phyloP scores from a whole-genome alignment of 2,797 vertebrate genomes.

The Trachurus trachurus region DNA sequence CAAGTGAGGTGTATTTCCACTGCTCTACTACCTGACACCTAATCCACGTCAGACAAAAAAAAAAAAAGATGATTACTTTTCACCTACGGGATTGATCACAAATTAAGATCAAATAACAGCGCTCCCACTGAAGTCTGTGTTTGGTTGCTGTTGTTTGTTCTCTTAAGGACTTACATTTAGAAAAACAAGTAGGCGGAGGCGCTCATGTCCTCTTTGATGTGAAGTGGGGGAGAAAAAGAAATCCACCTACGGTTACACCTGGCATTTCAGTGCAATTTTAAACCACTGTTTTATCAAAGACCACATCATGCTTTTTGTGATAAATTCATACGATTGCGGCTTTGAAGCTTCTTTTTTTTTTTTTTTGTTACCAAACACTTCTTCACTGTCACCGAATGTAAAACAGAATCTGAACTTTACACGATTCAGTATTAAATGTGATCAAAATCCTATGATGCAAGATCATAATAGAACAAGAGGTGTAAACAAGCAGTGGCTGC shows the following conservation, averaged over 20 bases:
- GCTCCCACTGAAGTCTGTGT: constrained; percentile 3
- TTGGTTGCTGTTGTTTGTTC: constrained; percentile 27
- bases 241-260: background rate
- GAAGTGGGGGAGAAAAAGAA: constrained; percentile 1
- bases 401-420: constrained; percentile 17
- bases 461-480: constrained; percentile 8
- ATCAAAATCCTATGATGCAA: constrained; percentile 18
- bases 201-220: background rate
- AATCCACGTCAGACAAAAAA: constrained; percentile 9
- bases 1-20: constrained; percentile 8
- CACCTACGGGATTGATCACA: constrained; percentile 8
- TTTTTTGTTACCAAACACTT: background rate
- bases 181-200: constrained; percentile 19
- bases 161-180: constrained; percentile 18
- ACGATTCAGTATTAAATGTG: constrained; percentile 14
- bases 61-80: constrained; percentile 9
- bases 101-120: constrained; percentile 41
- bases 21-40: constrained; percentile 5
- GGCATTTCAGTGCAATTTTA: constrained; percentile 9
- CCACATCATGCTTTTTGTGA: background rate
- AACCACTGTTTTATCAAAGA: background rate
- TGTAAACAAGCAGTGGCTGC: constrained; percentile 22
- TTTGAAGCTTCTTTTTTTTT: background rate
- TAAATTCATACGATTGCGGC: background rate
- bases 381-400: background rate